Percentiles rank a stretch among this genome's conserved stretches.
These are phyloP conservation scores for Megalops atlanticus DNA, from an alignment of 2,113 vertebrate species.

Conservation along the genomic window DNA sequence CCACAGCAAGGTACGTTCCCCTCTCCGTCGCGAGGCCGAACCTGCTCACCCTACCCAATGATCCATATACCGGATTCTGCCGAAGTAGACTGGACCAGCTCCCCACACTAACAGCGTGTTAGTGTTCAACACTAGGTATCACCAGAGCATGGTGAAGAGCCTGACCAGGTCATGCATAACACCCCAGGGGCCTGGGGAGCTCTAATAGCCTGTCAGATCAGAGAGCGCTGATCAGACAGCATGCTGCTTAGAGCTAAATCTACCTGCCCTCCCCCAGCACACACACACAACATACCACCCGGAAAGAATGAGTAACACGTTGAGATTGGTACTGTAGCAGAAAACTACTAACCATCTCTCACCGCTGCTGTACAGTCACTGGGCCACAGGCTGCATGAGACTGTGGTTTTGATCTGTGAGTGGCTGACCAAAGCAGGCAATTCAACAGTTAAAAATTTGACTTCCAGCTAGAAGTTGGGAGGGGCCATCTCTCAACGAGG, in stretches of 20 bases:
- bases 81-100: background rate
- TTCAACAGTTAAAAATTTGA: conserved; percentile 60
- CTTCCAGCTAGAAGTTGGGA: conserved; percentile 72
- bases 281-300: background rate
- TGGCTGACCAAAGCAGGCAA: conserved; percentile 41
- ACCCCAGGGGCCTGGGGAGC: background rate
- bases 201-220: background rate
- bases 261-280: background rate
- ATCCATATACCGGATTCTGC: conserved; percentile 7
- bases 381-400: background rate
- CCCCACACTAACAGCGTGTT: background rate
- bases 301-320: background rate
- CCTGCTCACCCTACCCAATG: background rate
- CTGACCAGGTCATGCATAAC: background rate
- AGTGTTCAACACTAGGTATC: background rate
- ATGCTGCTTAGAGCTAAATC: background rate
- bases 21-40: too few relatives aligned
- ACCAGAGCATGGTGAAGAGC: background rate
- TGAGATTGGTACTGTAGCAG: background rate
- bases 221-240: background rate
- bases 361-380: background rate
- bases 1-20: conserved; percentile 83
- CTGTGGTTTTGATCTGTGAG: conserved; percentile 29
- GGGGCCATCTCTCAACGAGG: conserved; percentile 57
- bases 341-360: background rate